phyloP scores from a whole-genome alignment of 1,140 invertebrate genomes.

The Drosophila nannoptera region DNA sequence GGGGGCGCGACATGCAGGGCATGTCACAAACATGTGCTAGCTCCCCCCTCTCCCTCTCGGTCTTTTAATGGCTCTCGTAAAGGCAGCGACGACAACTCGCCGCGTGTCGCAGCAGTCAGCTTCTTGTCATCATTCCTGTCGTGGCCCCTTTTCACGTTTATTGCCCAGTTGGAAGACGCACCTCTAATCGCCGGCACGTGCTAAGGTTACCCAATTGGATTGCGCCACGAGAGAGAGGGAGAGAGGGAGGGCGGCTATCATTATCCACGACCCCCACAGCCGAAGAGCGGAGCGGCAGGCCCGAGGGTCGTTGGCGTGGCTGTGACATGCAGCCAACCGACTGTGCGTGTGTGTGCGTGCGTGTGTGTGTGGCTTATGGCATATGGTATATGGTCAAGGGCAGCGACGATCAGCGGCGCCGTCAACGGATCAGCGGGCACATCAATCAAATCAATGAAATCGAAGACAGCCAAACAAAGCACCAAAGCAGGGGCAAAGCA shows the following conservation, averaged over 20 bases:
- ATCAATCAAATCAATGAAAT: slow-evolving; percentile 74
- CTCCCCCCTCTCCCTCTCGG: too few species aligned
- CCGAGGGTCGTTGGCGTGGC: slow-evolving; percentile 68
- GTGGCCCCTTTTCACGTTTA: not conserved
- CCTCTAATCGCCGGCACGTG: slow-evolving; percentile 65
- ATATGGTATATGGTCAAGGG: slow-evolving; percentile 64
- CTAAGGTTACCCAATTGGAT: slow-evolving; percentile 61
- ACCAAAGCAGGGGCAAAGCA: slow-evolving; percentile 17
- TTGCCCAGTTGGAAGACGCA: slow-evolving; percentile 46
- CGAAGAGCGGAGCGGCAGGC: slow-evolving; percentile 21
- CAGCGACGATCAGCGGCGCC: slow-evolving; percentile 41
- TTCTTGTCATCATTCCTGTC: slow-evolving; percentile 14
- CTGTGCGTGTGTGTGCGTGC: slow-evolving; percentile 23
- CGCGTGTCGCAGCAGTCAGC: not conserved
- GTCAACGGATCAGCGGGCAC: slow-evolving; percentile 67
- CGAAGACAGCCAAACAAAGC: slow-evolving; percentile 59
- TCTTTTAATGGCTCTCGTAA: too few species aligned
- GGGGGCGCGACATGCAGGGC: too few species aligned
- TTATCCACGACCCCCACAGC: slow-evolving; percentile 51
- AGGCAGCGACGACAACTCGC: not conserved
- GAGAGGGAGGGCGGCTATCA: slow-evolving; percentile 65
- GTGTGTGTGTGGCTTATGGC: slow-evolving; percentile 27
- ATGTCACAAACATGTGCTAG: too few species aligned
- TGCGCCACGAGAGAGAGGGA: slow-evolving; percentile 40
- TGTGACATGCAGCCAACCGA: slow-evolving; percentile 47